Percentiles rank a stretch among this genome's conserved stretches.
phyloP scores from a whole-genome alignment of 2,888 invertebrate species.

The Anthophora plumipes region DNA sequence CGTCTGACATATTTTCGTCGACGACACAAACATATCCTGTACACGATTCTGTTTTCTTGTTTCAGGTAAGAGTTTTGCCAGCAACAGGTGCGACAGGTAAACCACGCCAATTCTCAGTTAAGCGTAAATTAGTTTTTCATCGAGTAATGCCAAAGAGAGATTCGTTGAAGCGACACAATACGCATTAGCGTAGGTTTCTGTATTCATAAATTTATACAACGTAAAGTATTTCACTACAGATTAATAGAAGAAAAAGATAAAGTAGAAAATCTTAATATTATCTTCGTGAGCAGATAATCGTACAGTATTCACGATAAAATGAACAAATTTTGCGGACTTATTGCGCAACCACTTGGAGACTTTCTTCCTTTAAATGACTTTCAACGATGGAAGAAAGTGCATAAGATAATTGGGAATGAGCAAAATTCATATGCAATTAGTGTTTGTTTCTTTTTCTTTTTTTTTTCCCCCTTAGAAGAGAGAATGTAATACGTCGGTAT shows the following conservation, averaged over 20 bases:
- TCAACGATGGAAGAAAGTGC: constrained; percentile 19
- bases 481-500: not conserved
- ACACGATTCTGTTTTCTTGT: constrained; percentile 32
- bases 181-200: not conserved
- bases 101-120: constrained; percentile 20
- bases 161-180: not conserved
- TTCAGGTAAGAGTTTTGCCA: constrained; percentile 49
- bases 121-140: constrained; percentile 16
- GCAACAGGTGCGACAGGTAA: not conserved
- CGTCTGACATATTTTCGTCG: not conserved
- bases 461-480: not conserved
- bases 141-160: not conserved
- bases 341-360: constrained; percentile 12
- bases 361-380: constrained; percentile 30
- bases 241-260: not conserved
- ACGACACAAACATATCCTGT: not conserved
- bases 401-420: constrained; percentile 6
- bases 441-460: not conserved
- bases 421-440: not conserved
- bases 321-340: not conserved
- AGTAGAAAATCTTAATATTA: not conserved
- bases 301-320: not conserved
- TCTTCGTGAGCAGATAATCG: not conserved
- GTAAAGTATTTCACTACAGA: too few species aligned
- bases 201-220: too few species aligned